Conservation (phyloP, 2,113 vertebrate species). For the Pelecanus crispus region DNA sequence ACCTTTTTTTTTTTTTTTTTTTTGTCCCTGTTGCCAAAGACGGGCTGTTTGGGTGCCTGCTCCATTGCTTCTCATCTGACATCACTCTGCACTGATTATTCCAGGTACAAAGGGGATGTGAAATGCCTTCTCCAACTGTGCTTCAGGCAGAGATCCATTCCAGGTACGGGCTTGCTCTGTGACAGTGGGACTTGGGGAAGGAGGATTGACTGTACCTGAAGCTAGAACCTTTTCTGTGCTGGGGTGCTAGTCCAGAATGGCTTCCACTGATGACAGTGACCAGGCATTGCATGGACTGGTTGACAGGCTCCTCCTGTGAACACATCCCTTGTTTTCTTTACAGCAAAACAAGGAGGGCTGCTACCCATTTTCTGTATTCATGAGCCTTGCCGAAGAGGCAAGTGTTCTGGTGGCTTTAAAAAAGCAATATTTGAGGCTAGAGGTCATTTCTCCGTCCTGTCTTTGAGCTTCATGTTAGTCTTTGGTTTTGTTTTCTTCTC, state of each 20-base stretch:
- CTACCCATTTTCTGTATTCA: background rate
- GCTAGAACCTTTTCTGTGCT: background rate
- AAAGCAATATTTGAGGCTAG: background rate
- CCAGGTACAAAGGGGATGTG: constrained; percentile 75
- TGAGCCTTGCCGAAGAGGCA: background rate
- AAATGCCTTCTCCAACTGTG: constrained; percentile 68
- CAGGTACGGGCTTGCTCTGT: constrained; percentile 32
- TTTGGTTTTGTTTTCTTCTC: background rate
- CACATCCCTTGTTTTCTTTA: background rate
- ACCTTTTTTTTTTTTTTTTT: background rate
- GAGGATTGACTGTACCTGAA: background rate
- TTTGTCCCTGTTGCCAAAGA: background rate
- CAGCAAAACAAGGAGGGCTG: background rate
- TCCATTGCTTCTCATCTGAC: background rate
- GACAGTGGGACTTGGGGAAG: background rate
- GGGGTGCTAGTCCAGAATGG: background rate
- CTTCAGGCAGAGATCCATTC: constrained; percentile 56
- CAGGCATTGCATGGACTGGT: background rate
- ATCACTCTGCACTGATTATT: background rate
- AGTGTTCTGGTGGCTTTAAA: background rate
- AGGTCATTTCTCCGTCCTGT: background rate
- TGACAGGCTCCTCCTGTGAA: background rate
- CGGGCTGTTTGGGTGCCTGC: background rate
- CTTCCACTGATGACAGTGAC: background rate
- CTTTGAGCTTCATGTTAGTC: background rate